Evolutionary conservation across 2,888 invertebrate genomes (phyloP).

Genomic region (Lithophane leautieri): DNA sequence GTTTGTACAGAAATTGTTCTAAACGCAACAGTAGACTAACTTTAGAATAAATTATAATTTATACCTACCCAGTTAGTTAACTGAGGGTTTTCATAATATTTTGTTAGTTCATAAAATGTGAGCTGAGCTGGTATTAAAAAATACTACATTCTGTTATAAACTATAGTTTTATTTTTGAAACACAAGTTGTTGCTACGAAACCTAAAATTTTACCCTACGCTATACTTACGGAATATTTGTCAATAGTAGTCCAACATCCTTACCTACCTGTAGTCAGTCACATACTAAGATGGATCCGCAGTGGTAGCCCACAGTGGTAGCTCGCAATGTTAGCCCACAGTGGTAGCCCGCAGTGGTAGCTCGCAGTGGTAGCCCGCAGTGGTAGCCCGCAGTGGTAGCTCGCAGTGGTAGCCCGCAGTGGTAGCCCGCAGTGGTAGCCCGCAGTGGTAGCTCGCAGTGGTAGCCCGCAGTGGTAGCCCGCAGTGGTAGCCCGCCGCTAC

Average conservation of each 20-base stretch:
- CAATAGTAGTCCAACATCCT: background rate
- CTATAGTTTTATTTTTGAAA: conserved; percentile 24
- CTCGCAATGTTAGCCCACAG: too few species aligned
- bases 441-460: too few species aligned
- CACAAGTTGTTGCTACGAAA: background rate
- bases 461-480: too few species aligned
- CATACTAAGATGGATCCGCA: background rate
- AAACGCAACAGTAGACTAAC: background rate
- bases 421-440: too few species aligned
- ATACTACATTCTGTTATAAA: conserved; percentile 31
- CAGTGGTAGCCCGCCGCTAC: too few species aligned
- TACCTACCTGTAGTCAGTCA: background rate
- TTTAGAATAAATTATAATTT: conserved; percentile 12
- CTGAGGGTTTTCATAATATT: conserved; percentile 3
- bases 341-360: too few species aligned
- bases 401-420: too few species aligned
- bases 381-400: too few species aligned
- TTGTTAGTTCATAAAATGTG: conserved; percentile 39
- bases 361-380: too few species aligned
- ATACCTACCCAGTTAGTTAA: background rate
- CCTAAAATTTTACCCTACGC: background rate
- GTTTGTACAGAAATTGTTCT: conserved; percentile 12
- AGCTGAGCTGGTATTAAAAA: conserved; percentile 23
- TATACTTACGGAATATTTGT: background rate
- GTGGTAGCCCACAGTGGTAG: too few species aligned